A percentile compares a stretch with the other conserved stretches of the same genome.
Conservation (phyloP, 2,797 vertebrate genomes). For the Atherinosoma microstoma region DNA sequence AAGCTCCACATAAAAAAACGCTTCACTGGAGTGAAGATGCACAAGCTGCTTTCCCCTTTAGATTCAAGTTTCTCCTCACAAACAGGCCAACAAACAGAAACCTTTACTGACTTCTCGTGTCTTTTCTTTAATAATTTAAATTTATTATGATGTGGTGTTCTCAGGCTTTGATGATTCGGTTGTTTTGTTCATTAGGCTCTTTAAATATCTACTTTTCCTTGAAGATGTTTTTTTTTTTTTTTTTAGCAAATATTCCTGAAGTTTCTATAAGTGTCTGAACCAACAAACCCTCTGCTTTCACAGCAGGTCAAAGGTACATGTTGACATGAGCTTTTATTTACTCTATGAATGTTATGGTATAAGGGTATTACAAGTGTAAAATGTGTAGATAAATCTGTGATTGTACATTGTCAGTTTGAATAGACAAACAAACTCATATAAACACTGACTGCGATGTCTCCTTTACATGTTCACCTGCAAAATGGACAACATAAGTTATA, state of each 20-base stretch:
- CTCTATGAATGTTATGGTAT: too few species aligned
- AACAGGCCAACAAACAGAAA: background rate
- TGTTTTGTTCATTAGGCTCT: background rate
- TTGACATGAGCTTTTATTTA: too few species aligned
- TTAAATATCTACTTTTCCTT: background rate
- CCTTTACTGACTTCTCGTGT: background rate
- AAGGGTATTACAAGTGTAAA: too few species aligned
- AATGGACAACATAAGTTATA: too few species aligned
- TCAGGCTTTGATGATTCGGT: too few species aligned
- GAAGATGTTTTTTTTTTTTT: background rate
- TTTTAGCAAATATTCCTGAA: conserved; percentile 7
- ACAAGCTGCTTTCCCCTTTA: background rate
- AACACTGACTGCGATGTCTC: too few species aligned
- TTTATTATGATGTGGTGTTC: too few species aligned
- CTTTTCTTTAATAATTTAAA: background rate
- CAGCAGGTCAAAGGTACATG: background rate
- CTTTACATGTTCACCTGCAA: too few species aligned
- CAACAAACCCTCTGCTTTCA: background rate
- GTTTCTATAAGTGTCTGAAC: background rate
- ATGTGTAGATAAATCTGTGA: too few species aligned
- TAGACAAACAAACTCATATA: too few species aligned
- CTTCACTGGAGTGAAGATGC: background rate
- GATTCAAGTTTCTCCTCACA: background rate
- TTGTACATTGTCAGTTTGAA: too few species aligned
- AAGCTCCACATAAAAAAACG: conserved; percentile 1